A percentile compares a stretch with the other conserved stretches of the same genome.
phyloP scores from a whole-genome alignment of 2,113 vertebrate species.

The Neoarius graeffei region DNA sequence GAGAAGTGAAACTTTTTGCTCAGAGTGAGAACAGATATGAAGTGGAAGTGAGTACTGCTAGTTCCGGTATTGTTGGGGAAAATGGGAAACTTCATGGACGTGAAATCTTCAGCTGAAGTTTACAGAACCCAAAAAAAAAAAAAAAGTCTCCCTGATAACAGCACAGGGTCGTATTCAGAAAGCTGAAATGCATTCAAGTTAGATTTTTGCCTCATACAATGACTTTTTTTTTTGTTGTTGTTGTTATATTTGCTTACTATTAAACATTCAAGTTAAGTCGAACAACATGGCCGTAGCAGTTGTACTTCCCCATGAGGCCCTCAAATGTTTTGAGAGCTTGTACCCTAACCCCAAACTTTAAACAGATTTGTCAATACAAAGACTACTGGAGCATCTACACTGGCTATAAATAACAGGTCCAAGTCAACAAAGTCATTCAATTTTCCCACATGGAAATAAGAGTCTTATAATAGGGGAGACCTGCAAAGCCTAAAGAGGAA shows the following conservation, averaged over 20 bases:
- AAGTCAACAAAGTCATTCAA: neutral
- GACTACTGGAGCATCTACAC: neutral
- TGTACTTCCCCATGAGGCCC: neutral
- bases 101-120: slow-evolving; percentile 27
- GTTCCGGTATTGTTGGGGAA: slow-evolving; percentile 29
- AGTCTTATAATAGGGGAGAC: neutral
- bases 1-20: slow-evolving; percentile 44
- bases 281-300: neutral
- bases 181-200: neutral
- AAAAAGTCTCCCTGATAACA: neutral
- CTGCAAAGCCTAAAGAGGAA: neutral
- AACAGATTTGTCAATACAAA: neutral
- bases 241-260: neutral
- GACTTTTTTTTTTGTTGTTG: neutral
- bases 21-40: slow-evolving; percentile 39
- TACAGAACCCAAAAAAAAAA: slow-evolving; percentile 2
- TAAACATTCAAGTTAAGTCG: neutral
- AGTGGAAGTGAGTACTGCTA: slow-evolving; percentile 48
- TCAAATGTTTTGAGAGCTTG: neutral
- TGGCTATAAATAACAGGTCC: neutral
- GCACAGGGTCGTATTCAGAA: neutral
- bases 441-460: neutral
- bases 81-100: slow-evolving; percentile 32
- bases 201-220: neutral
- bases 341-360: neutral